Base-by-base conservation (phyloP, 2,797 vertebrate species). In the Cynodonichthys magdalenae region DNA sequence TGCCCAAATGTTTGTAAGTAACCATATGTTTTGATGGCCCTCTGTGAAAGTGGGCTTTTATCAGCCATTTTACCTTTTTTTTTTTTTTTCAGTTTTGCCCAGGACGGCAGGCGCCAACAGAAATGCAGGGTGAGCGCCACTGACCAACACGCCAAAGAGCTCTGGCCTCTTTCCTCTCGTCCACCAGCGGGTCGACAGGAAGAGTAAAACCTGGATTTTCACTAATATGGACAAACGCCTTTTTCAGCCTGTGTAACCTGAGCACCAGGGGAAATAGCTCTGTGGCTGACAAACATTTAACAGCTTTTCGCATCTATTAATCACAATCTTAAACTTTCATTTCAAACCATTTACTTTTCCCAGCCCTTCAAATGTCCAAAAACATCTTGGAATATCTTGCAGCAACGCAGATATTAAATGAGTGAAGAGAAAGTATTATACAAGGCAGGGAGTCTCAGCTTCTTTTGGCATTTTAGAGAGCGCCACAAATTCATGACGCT, bases 51-150 rank as follows among this genome's bases (percentile, higher is more conserved):
- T 44, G 66, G 54, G 66, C 74, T 53, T 71, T 93, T 95, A 95
- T 94, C 94, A 94, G 93, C 92, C 94, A 93, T 94, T 95, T 96
- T 94, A 90, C 86, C 83, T 89, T 85, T 80, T 81, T 80, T 36
- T 36, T 36, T 36, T 31, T 34, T 34, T 34, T 34, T 31, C 80
- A 78, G 79, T 60, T 59, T 88, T 88, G 87, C 88, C 36, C 49
- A 61, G 68, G 75, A 77, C 55, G 18, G 62, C 75, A 86, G 87
- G 83, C 87, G 83, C 84, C 77, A 39, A 80, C 86, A 80, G 77
- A 89, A 88, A 90, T 81, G 74, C 71, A 73, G 81, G 77, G 81
- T 65, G 74, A 84, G 86, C 89, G 84, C 88, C 87, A 84, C 82
- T 81, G 84, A 84, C 81, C 78, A 69, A 82, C 73, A 75, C 76